Evolutionary conservation across 2,113 vertebrate species (phyloP).

Genomic region (Tonatia bakeri): DNA sequence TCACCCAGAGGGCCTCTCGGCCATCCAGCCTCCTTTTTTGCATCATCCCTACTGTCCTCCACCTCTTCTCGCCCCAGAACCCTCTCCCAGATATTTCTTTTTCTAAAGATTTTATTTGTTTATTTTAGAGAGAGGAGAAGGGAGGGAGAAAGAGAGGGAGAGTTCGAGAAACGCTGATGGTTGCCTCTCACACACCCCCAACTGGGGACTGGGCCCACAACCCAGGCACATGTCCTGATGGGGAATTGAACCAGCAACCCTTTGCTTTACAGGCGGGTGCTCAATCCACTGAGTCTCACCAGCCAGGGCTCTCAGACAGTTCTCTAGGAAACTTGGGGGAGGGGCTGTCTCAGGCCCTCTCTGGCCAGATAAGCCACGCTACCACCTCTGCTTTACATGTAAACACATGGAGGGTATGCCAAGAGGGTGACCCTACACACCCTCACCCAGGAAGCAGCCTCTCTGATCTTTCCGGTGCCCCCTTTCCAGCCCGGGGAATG

Average conservation of each 20-base stretch:
- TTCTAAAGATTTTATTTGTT: not conserved
- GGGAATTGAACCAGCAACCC: too few relatives aligned
- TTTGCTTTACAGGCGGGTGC: too few relatives aligned
- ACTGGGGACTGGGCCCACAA: too few relatives aligned
- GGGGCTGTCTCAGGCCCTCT: not conserved
- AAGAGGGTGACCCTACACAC: not conserved
- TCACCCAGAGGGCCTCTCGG: not conserved
- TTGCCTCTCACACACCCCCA: too few relatives aligned
- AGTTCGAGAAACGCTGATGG: too few relatives aligned
- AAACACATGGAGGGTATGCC: not conserved
- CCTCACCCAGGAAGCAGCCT: not conserved
- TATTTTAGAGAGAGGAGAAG: too few relatives aligned
- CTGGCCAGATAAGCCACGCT: not conserved
- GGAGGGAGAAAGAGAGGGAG: too few relatives aligned
- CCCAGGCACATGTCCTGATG: too few relatives aligned
- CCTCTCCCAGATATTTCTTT: not conserved
- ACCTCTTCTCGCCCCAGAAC: not conserved
- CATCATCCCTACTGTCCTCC: not conserved
- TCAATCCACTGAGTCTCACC: too few relatives aligned
- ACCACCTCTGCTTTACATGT: rapidly evolving
- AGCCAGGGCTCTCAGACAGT: not conserved
- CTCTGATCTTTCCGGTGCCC: not conserved
- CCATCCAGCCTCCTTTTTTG: not conserved
- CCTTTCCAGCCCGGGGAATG: not conserved
- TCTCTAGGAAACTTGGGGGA: not conserved